Evolutionary conservation across 2,888 invertebrate genomes (phyloP).

Genomic region (Nasonia oneida): DNA sequence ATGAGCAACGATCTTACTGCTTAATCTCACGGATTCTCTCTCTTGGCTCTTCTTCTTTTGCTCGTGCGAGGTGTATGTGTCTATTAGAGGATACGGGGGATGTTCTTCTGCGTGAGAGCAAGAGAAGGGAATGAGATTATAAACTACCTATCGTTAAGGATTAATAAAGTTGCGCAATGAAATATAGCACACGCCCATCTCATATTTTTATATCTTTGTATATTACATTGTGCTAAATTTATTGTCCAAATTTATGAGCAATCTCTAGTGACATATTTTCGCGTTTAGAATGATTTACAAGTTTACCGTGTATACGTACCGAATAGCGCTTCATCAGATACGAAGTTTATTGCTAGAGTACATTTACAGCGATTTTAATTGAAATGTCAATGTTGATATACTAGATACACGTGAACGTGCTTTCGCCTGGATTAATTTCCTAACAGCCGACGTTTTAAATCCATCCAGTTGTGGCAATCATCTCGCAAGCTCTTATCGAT

Average conservation of each 20-base stretch:
- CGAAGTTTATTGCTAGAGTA: too few relatives aligned
- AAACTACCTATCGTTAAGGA: not conserved
- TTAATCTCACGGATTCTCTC: constrained; percentile 69
- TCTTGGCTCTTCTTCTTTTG: constrained; percentile 9
- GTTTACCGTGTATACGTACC: too few relatives aligned
- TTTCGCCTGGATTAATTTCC: not conserved
- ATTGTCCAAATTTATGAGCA: too few relatives aligned
- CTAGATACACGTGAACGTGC: not conserved
- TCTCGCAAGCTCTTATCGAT: too few relatives aligned
- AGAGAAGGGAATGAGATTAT: not conserved
- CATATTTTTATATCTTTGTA: not conserved
- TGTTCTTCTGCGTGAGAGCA: not conserved
- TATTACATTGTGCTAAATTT: too few relatives aligned
- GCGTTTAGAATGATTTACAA: too few relatives aligned
- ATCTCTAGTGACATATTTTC: too few relatives aligned
- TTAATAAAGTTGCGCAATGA: not conserved
- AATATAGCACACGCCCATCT: not conserved
- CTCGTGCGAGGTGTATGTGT: not conserved
- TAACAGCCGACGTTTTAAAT: not conserved
- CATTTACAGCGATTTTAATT: too few relatives aligned
- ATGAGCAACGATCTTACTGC: constrained; percentile 66
- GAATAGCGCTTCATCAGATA: too few relatives aligned
- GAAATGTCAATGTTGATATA: too few relatives aligned
- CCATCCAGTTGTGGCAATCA: too few relatives aligned
- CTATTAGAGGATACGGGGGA: not conserved